Evolutionary conservation across 2,888 invertebrate species (phyloP).

Genomic region (Hirtodrosophila cameraria): DNA sequence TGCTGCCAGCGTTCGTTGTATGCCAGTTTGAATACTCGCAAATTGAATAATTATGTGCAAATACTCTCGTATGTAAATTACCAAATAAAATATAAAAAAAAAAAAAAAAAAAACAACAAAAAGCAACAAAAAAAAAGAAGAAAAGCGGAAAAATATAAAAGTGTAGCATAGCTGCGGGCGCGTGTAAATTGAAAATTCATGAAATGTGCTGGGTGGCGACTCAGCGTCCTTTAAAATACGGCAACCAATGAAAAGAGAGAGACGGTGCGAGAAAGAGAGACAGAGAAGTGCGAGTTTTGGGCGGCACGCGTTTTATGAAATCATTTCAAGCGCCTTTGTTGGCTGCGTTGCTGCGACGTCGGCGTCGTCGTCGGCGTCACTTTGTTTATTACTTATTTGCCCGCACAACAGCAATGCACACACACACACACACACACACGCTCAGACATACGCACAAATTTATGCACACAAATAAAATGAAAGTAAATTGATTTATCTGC

Average conservation of each 20-base stretch:
- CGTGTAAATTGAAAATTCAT: conserved; percentile 51
- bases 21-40: conserved; percentile 19
- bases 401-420: no score
- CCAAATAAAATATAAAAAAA: conserved; percentile 13
- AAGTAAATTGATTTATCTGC: conserved; percentile 80
- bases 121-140: no score
- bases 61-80: conserved; percentile 50
- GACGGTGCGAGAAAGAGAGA: not conserved
- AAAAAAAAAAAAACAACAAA: conserved; percentile 10
- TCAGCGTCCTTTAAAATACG: conserved; percentile 19
- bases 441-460: conserved; percentile 52
- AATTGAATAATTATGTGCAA: conserved; percentile 74
- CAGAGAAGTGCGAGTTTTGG: conserved; percentile 31
- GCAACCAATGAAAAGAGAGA: not conserved
- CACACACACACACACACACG: conserved; percentile 11
- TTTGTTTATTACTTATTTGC: conserved; percentile 58
- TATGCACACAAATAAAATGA: conserved; percentile 77
- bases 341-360: conserved; percentile 33
- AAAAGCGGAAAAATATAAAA: not conserved
- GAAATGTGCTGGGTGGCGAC: conserved; percentile 29
- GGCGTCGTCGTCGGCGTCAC: conserved; percentile 40
- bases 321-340: conserved; percentile 61
- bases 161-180: conserved; percentile 36
- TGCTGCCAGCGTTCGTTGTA: conserved; percentile 35
- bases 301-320: conserved; percentile 58